Base-by-base conservation (phyloP, 2,113 vertebrate species). In the Motacilla tschutschensis region DNA sequence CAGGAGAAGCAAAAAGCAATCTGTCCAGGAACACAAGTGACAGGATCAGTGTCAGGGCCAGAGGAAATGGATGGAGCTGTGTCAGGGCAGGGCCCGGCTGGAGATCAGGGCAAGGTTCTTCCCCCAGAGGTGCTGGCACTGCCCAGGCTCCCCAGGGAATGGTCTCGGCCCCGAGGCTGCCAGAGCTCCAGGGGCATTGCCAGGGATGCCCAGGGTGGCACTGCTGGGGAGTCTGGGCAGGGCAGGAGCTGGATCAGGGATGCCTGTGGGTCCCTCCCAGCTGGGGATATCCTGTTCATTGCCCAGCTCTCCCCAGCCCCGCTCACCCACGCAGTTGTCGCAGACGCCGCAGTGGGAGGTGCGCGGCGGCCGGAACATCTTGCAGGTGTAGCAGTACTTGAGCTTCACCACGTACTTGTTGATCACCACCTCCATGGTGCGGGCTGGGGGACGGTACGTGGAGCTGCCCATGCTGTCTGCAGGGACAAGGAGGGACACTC, bases 341-440 rank as follows among this genome's bases (percentile, higher is more conserved):
- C 99, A 99, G 80, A 99, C 95, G 54, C 99, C 98, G 97, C 99
- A 99, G 96, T 99, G 99, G 3, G 99, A 99, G 85, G 99, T 99
- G 85, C 99, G 97, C 0, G 99, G 99, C 0, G 99, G 99, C 29
- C 99, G 98, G 94, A 99, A 99, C 97, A 99, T 99, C 92, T 99
- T 99, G 96, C 99, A 99, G 64, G 99, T 99, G 95, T 99, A 99
- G 96, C 99, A 99, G 96, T 99, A 99, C 94, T 99, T 99, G 73
- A 99, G 97, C 84, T 98, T 99, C 83, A 99, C 99, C 96, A 98
- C 96, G 73, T 99, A 98, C 88, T 98, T 98, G 53, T 99, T 99
- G 93, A 99, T 98, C 76, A 98, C 95, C 95, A 99, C 98, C 91
- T 99, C 99, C 96, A 97, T 98, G 11, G 98, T 99, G 41, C 98